Percentiles rank a stretch among this genome's conserved stretches.
phyloP scores from a whole-genome alignment of 2,888 invertebrate genomes.

The Terebella lapidaria region DNA sequence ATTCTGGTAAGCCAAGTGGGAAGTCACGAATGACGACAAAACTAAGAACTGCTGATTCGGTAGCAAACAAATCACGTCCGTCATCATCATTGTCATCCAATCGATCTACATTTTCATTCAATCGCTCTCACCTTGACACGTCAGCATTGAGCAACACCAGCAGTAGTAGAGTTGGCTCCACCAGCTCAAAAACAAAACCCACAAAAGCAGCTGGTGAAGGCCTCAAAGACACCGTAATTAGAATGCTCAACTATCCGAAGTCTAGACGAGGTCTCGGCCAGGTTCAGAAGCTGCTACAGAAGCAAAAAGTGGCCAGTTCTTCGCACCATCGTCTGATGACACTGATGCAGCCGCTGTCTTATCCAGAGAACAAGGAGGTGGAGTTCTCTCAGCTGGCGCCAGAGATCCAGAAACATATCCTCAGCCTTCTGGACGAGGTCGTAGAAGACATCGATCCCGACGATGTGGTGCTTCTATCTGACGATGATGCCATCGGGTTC shows the following conservation, averaged over 20 bases:
- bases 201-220: no score
- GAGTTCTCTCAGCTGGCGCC: background rate
- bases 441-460: background rate
- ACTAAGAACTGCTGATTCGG: no score
- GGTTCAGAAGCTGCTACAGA: background rate
- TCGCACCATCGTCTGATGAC: background rate
- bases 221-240: background rate
- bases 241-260: background rate
- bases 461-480: background rate
- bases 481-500: background rate
- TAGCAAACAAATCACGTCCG: background rate
- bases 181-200: background rate
- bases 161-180: background rate
- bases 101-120: no score
- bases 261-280: background rate
- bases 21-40: no score
- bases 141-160: background rate
- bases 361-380: background rate
- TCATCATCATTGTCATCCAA: no score
- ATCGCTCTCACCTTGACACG: no score
- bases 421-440: background rate
- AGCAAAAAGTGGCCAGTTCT: background rate
- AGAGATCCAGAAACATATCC: background rate
- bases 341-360: background rate
- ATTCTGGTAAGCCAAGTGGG: no score